phyloP scores from a whole-genome alignment of 2,113 vertebrate genomes.

The Trinectes maculatus region DNA sequence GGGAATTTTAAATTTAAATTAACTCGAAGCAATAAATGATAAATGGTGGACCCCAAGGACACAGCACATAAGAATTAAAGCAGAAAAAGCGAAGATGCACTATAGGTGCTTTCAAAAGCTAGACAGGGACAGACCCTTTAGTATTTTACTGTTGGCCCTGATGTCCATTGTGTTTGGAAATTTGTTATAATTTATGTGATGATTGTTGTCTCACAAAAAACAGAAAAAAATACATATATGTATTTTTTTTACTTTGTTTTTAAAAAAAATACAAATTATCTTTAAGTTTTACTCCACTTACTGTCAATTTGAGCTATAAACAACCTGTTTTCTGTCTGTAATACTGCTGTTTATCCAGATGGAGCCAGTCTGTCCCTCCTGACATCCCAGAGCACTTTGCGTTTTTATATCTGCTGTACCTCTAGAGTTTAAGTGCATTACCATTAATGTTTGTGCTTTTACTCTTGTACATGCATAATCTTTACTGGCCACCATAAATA shows the following conservation, averaged over 20 bases:
- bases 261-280: neutral
- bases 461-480: neutral
- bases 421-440: neutral
- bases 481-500: neutral
- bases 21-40: no score
- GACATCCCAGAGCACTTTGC: neutral
- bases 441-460: neutral
- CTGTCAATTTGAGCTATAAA: neutral
- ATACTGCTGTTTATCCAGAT: neutral
- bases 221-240: no score
- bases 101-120: no score
- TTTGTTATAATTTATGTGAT: neutral
- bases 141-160: no score
- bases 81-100: no score
- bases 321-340: neutral
- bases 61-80: no score
- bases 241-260: neutral
- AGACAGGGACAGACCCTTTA: no score
- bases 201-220: neutral
- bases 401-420: neutral
- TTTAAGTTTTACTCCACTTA: neutral
- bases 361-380: no score
- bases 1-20: no score
- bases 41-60: no score
- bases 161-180: neutral